phyloP scores from a whole-genome alignment of 2,888 invertebrate species.

The Meiosimyza decipiens region DNA sequence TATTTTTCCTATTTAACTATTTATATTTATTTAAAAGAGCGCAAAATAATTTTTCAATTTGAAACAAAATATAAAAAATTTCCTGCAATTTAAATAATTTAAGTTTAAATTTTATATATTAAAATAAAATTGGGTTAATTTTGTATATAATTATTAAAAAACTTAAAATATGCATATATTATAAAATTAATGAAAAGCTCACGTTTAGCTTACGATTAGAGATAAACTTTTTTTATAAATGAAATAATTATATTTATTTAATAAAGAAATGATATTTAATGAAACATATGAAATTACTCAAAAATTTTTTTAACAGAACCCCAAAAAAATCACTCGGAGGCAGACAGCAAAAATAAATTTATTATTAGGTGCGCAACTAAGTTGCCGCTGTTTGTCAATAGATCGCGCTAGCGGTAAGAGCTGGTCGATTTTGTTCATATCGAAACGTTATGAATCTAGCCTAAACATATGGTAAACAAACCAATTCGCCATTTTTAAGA shows the following conservation, averaged over 20 bases:
- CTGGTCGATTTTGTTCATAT: too few species aligned
- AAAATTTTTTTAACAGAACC: too few species aligned
- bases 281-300: too few species aligned
- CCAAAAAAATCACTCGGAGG: too few species aligned
- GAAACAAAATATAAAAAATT: too few species aligned
- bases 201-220: background rate
- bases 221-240: slow-evolving; percentile 15
- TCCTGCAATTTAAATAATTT: slow-evolving; percentile 8
- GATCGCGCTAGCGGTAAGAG: too few species aligned
- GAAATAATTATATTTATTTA: slow-evolving; percentile 27
- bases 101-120: slow-evolving; percentile 26
- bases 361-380: too few species aligned
- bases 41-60: slow-evolving; percentile 9
- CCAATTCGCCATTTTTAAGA: too few species aligned
- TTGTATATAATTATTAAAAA: slow-evolving; percentile 27
- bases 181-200: slow-evolving; percentile 21
- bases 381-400: too few species aligned
- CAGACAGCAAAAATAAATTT: too few species aligned
- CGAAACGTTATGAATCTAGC: too few species aligned
- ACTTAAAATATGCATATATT: slow-evolving; percentile 4
- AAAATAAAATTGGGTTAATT: slow-evolving; percentile 23
- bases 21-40: slow-evolving; percentile 37
- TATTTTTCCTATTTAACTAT: slow-evolving; percentile 38
- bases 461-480: too few species aligned
- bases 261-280: slow-evolving; percentile 20